phyloP scores from a whole-genome alignment of 2,797 vertebrate genomes.

The Lates japonicus region DNA sequence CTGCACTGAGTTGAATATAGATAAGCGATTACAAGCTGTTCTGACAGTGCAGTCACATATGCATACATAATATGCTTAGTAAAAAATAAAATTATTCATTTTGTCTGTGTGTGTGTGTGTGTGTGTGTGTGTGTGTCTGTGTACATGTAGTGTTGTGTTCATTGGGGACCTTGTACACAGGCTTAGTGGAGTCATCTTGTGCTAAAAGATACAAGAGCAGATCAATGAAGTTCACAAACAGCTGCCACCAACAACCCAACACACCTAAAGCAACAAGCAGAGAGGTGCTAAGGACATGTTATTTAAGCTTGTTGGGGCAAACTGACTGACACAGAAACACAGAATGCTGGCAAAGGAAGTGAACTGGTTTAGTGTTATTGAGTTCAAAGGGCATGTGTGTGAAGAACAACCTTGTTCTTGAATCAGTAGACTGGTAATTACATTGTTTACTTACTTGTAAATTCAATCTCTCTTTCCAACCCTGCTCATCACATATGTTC shows the following conservation, averaged over 20 bases:
- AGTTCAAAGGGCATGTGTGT: slow-evolving; percentile 31
- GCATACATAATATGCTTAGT: slow-evolving; percentile 10
- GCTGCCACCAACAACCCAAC: background rate
- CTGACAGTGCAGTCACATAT: slow-evolving; percentile 16
- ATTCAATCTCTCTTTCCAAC: background rate
- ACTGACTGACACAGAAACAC: background rate
- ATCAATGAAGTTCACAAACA: slow-evolving; percentile 42
- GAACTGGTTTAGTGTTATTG: slow-evolving; percentile 18
- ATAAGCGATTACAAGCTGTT: slow-evolving; percentile 9
- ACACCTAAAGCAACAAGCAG: background rate
- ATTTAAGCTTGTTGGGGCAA: background rate
- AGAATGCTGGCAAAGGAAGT: slow-evolving; percentile 9
- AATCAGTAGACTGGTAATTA: background rate
- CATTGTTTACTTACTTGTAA: background rate
- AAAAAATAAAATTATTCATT: slow-evolving; percentile 15
- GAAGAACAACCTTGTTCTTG: background rate
- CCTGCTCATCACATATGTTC: background rate
- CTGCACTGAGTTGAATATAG: slow-evolving; percentile 20
- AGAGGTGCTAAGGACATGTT: background rate
- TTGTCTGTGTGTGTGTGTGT: slow-evolving; percentile 13
- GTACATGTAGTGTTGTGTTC: slow-evolving; percentile 1
- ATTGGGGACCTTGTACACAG: slow-evolving; percentile 1
- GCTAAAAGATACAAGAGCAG: slow-evolving; percentile 12
- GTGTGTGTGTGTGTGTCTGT: slow-evolving; percentile 7
- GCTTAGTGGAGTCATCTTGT: slow-evolving; percentile 15